A percentile compares a stretch with the other conserved stretches of the same genome.
phyloP scores from a whole-genome alignment of 2,113 vertebrate genomes.

The Cyphomyrus discorhynchus region DNA sequence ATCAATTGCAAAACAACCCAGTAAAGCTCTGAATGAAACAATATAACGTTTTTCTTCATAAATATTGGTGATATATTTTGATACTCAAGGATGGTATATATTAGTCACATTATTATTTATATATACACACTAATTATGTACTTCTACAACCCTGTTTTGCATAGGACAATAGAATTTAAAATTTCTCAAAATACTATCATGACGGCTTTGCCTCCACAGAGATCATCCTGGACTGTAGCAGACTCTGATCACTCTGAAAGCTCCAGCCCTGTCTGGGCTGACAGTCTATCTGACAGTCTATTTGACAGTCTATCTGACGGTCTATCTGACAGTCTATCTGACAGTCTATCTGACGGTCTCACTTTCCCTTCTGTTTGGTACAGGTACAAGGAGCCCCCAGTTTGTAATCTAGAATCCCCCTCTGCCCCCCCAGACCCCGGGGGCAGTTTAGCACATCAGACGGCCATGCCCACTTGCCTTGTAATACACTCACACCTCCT shows the following conservation, averaged over 20 bases:
- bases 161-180: background rate
- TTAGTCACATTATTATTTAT: background rate
- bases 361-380: conserved; percentile 48
- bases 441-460: too few species aligned
- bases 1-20: background rate
- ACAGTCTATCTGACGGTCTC: conserved; percentile 22
- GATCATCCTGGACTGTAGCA: background rate
- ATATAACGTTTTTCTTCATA: background rate
- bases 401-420: conserved; percentile 44
- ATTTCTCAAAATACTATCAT: background rate
- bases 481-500: too few species aligned
- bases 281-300: conserved; percentile 19
- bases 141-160: background rate
- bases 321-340: conserved; percentile 32
- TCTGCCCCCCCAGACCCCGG: too few species aligned
- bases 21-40: background rate
- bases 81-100: background rate
- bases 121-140: background rate
- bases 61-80: background rate
- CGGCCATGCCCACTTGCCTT: too few species aligned
- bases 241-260: background rate
- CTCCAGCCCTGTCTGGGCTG: background rate
- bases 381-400: conserved; percentile 56
- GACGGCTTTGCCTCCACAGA: background rate
- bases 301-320: too few species aligned